Conservation (phyloP, 2,888 invertebrate genomes). For the Oxyteleia sp. region DNA sequence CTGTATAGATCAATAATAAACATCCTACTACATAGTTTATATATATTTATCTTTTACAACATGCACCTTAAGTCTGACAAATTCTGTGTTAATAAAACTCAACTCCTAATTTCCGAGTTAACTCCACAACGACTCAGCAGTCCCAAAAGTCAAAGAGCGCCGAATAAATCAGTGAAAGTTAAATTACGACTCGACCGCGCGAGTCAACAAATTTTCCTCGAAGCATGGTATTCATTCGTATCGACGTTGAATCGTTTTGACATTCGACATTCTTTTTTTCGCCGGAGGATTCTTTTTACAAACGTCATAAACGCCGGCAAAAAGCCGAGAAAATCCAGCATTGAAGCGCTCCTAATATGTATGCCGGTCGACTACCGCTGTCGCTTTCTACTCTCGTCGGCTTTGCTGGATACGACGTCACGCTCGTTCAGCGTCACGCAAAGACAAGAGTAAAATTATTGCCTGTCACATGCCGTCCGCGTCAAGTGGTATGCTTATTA, state of each 20-base stretch:
- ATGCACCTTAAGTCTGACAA: no score
- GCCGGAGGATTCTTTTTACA: constrained; percentile 25
- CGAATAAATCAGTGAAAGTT: constrained; percentile 23
- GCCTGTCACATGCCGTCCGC: constrained; percentile 61
- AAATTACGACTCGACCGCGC: not conserved
- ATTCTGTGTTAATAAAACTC: no score
- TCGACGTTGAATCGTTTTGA: constrained; percentile 24
- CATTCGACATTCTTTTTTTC: constrained; percentile 34
- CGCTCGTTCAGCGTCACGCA: constrained; percentile 70
- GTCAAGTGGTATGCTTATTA: constrained; percentile 66
- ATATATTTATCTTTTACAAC: no score
- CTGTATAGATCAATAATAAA: no score
- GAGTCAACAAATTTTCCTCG: constrained; percentile 25
- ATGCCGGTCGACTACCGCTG: constrained; percentile 57
- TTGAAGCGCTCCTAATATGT: constrained; percentile 53
- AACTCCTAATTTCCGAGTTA: no score
- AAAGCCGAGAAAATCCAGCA: constrained; percentile 37
- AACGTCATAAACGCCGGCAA: constrained; percentile 33
- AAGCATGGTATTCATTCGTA: not conserved
- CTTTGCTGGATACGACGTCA: constrained; percentile 63
- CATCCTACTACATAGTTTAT: no score
- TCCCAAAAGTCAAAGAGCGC: constrained; percentile 2
- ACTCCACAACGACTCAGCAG: no score
- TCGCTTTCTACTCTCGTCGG: constrained; percentile 58
- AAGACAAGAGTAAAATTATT: constrained; percentile 73